A percentile compares a stretch with the other conserved stretches of the same genome.
phyloP scores from a whole-genome alignment of 2,113 vertebrate genomes.

The Rynchops niger region DNA sequence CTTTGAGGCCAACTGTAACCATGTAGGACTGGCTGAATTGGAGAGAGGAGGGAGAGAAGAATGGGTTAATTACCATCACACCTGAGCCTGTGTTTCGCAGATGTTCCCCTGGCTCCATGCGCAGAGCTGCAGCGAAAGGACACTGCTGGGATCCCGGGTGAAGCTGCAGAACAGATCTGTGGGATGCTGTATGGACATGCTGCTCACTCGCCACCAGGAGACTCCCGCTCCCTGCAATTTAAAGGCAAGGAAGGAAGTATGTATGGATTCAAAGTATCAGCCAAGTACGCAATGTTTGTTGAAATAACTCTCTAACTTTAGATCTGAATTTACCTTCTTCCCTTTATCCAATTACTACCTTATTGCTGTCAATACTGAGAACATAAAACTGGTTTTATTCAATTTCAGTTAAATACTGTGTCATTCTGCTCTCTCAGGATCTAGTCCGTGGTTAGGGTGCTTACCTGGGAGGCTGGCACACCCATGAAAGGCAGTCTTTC shows the following conservation, averaged over 20 bases:
- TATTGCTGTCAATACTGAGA: neutral
- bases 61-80: neutral
- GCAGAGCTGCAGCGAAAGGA: neutral
- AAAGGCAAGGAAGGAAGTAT: neutral
- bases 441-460: neutral
- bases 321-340: neutral
- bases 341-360: neutral
- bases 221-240: neutral
- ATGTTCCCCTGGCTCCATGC: neutral
- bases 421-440: neutral
- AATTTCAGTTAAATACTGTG: neutral
- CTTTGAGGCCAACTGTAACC: neutral
- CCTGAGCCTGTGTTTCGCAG: neutral
- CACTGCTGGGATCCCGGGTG: neutral
- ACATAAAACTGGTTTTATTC: neutral
- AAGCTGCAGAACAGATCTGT: neutral
- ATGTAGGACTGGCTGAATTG: neutral
- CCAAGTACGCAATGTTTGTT: neutral
- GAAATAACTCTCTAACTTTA: neutral
- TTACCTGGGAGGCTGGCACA: neutral
- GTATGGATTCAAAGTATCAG: neutral
- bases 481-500: neutral
- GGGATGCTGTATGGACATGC: fast-evolving
- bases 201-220: neutral
- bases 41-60: neutral